These are phyloP conservation scores for Drosophila baimaii DNA, from an alignment of 1,140 invertebrate genomes.

Conservation along the genomic window DNA sequence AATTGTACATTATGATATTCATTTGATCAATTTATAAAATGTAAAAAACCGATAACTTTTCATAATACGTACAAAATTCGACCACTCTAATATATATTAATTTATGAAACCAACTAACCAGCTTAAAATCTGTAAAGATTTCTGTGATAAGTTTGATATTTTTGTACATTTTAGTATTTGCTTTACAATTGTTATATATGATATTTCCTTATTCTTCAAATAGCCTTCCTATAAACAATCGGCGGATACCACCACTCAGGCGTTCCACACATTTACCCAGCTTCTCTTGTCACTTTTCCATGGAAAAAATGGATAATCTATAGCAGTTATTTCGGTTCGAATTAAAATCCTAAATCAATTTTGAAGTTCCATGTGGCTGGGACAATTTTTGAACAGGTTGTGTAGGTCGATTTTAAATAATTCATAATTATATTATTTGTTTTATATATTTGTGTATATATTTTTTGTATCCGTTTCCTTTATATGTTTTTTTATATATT, in stretches of 20 bases:
- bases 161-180: background rate
- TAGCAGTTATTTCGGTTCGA: background rate
- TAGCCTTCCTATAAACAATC: conserved; percentile 10
- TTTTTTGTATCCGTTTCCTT: too few species aligned
- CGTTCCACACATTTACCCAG: conserved; percentile 9
- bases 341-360: background rate
- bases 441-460: too few species aligned
- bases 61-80: background rate
- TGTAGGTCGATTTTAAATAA: too few species aligned
- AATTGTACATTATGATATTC: too few species aligned
- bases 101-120: too few species aligned
- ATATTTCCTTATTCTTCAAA: background rate
- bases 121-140: background rate
- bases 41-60: too few species aligned
- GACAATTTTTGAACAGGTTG: too few species aligned
- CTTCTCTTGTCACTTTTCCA: conserved; percentile 3
- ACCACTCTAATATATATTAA: too few species aligned
- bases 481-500: too few species aligned
- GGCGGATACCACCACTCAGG: background rate
- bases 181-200: background rate
- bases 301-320: background rate
- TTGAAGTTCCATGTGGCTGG: too few species aligned
- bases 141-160: background rate
- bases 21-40: background rate
- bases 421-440: too few species aligned